phyloP scores from a whole-genome alignment of 2,888 invertebrate species.

The Drosophila buzzatii region DNA sequence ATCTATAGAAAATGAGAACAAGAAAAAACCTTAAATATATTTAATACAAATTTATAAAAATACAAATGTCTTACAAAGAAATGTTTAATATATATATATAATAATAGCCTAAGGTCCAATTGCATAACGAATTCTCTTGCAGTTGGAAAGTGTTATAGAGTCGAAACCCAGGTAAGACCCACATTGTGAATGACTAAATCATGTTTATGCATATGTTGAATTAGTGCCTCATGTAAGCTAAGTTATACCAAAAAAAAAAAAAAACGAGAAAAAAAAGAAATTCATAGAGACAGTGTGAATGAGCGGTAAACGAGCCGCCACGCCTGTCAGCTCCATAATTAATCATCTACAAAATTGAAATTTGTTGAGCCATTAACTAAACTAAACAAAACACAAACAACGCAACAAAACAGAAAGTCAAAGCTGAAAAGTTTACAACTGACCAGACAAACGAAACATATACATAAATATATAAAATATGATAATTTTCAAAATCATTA shows the following conservation, averaged over 20 bases:
- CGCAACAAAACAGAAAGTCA: conserved; percentile 22
- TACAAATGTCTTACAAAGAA: background rate
- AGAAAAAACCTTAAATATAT: too few relatives aligned
- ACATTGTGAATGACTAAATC: conserved; percentile 14
- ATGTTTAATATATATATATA: background rate
- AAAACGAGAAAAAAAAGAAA: background rate
- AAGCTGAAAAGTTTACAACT: conserved; percentile 13
- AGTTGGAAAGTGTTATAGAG: background rate
- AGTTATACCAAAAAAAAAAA: background rate
- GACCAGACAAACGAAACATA: conserved; percentile 9
- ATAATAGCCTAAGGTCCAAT: background rate
- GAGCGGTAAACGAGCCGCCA: conserved; percentile 13
- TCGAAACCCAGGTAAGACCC: background rate
- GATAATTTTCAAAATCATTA: background rate
- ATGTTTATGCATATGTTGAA: conserved; percentile 11
- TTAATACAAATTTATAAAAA: background rate
- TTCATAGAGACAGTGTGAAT: conserved; percentile 9
- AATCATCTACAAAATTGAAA: conserved; percentile 28
- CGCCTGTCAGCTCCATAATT: conserved; percentile 10
- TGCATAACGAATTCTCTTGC: background rate
- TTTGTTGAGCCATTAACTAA: conserved; percentile 44
- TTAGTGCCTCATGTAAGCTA: conserved; percentile 5
- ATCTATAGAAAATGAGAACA: background rate
- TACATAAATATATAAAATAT: background rate
- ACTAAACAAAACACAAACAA: conserved; percentile 15